Conservation (phyloP, 2,113 vertebrate genomes). For the Sminthopsis crassicaudata region DNA sequence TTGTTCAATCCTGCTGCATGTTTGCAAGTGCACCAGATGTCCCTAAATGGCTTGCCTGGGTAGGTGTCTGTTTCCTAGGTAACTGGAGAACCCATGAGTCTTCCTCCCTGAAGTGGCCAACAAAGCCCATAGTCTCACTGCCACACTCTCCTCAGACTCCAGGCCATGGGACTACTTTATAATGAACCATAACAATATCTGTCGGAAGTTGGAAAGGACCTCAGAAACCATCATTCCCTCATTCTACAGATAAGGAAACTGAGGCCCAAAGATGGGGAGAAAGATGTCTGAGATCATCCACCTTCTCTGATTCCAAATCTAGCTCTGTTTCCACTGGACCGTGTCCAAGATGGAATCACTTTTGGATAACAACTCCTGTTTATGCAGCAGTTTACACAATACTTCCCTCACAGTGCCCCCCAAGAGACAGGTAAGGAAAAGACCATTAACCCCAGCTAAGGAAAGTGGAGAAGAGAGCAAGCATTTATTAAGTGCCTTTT, state of each 20-base stretch:
- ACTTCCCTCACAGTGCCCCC: background rate
- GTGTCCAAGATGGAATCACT: background rate
- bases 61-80: background rate
- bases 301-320: background rate
- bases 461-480: no score
- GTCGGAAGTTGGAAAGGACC: background rate
- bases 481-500: no score
- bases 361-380: background rate
- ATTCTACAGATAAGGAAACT: background rate
- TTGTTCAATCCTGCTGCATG: background rate
- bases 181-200: background rate
- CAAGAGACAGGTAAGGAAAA: background rate
- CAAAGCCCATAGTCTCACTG: background rate
- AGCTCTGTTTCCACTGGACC: no score
- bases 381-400: background rate
- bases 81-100: background rate
- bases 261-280: background rate
- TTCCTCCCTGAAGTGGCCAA: background rate
- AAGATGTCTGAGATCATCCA: background rate
- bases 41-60: background rate
- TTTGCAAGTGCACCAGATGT: background rate
- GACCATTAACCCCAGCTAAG: background rate
- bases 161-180: background rate
- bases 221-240: background rate
- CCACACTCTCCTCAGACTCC: background rate